Evolutionary conservation across 2,113 vertebrate species (phyloP).

Genomic region (Haemorhous mexicanus): DNA sequence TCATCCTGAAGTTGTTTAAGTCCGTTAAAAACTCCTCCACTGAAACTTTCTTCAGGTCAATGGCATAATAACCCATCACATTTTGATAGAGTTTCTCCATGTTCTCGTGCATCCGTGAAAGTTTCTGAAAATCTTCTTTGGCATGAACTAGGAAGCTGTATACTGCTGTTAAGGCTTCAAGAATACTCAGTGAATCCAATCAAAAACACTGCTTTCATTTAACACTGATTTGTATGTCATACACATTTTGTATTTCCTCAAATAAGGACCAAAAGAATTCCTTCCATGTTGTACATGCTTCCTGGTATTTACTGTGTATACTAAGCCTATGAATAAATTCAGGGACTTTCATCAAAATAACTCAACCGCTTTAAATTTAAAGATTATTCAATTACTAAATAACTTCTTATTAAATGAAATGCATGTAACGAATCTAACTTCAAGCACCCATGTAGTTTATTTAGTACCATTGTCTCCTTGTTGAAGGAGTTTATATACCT

Average conservation of each 20-base stretch:
- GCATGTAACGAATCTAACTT: not conserved
- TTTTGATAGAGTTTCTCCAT: constrained; percentile 89
- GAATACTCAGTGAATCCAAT: not conserved
- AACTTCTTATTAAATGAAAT: not conserved
- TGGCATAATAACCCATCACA: constrained; percentile 84
- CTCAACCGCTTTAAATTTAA: not conserved
- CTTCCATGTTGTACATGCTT: not conserved
- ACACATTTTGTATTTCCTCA: not conserved
- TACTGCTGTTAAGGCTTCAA: constrained; percentile 77
- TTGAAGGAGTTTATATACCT: not conserved
- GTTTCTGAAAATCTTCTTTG: constrained; percentile 85
- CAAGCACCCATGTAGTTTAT: not conserved
- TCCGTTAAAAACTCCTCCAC: constrained; percentile 94
- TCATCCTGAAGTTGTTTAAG: constrained; percentile 90
- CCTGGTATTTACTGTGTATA: not conserved
- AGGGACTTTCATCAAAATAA: not conserved
- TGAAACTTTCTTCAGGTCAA: constrained; percentile 92
- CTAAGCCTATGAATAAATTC: not conserved
- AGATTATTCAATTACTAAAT: not conserved
- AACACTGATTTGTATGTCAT: not conserved
- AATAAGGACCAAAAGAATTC: not conserved
- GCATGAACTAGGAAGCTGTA: constrained; percentile 87
- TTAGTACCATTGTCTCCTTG: not conserved
- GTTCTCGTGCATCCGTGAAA: constrained; percentile 84
- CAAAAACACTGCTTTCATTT: not conserved